Evolutionary conservation across 2,113 vertebrate genomes (phyloP).

Genomic region (Semicossyphus pulcher): DNA sequence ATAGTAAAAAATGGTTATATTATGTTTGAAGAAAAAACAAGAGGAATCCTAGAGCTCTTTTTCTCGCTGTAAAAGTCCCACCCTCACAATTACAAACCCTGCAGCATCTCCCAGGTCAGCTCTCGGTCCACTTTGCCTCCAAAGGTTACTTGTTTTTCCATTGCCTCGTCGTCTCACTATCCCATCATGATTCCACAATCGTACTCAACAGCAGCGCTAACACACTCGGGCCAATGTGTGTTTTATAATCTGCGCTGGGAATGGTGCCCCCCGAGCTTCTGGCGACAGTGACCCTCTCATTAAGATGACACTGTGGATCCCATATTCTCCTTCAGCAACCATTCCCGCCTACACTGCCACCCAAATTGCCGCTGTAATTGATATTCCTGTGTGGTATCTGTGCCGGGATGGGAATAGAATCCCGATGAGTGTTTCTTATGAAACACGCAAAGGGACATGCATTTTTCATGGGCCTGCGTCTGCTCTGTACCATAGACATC

Average conservation of each 20-base stretch:
- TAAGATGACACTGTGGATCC: constrained; percentile 49
- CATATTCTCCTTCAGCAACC: constrained; percentile 37
- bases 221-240: constrained; percentile 25
- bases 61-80: background rate
- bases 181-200: constrained; percentile 20
- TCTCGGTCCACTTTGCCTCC: constrained; percentile 13
- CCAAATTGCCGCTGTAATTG: constrained; percentile 75
- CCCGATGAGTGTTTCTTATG: constrained; percentile 77
- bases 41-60: constrained; percentile 3
- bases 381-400: constrained; percentile 75
- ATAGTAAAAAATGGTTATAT: too few species aligned
- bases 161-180: background rate
- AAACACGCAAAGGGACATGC: constrained; percentile 75
- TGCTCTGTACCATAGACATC: constrained; percentile 61
- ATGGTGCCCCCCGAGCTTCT: constrained; percentile 17
- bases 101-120: constrained; percentile 2
- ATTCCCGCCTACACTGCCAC: constrained; percentile 54
- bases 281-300: constrained; percentile 63
- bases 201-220: constrained; percentile 18
- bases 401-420: constrained; percentile 73
- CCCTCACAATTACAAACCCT: background rate
- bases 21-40: constrained; percentile 20
- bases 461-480: constrained; percentile 80
- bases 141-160: constrained; percentile 34
- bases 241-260: constrained; percentile 39